Conservation (phyloP, 1,140 invertebrate species). For the Mizuhopecten yessoensis region DNA sequence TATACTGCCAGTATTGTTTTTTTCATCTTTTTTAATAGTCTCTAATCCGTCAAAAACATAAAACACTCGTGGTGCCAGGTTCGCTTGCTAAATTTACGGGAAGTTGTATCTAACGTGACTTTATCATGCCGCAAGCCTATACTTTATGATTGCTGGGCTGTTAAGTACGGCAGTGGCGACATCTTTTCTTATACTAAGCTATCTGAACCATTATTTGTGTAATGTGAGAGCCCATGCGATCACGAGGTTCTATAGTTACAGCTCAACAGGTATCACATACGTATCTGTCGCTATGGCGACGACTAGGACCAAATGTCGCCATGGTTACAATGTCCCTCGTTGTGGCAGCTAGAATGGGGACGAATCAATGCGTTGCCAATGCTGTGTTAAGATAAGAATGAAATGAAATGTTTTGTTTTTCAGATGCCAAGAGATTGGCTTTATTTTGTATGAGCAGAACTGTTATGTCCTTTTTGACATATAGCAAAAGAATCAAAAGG, state of each 20-base stretch:
- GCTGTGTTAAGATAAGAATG: neutral
- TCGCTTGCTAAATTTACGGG: neutral
- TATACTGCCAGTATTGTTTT: too few relatives aligned
- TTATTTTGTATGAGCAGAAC: neutral
- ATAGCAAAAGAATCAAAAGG: too few relatives aligned
- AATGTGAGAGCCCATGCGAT: neutral
- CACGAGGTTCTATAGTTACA: neutral
- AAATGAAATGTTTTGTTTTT: slow-evolving; percentile 27
- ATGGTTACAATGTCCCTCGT: neutral
- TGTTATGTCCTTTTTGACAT: too few relatives aligned
- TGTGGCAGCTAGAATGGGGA: neutral
- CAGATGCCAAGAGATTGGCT: neutral
- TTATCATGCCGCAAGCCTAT: neutral
- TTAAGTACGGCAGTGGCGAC: neutral
- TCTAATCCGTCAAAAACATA: too few relatives aligned
- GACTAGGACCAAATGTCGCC: neutral
- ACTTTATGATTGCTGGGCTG: neutral
- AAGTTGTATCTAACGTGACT: neutral
- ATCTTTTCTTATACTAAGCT: neutral
- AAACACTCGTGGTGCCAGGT: too few relatives aligned
- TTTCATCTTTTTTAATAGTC: too few relatives aligned
- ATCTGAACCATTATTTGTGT: neutral
- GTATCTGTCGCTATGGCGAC: neutral
- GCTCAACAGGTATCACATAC: slow-evolving; percentile 25
- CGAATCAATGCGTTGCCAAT: slow-evolving; percentile 12